phyloP scores from a whole-genome alignment of 2,113 vertebrate species.

The Bubo blakistoni region DNA sequence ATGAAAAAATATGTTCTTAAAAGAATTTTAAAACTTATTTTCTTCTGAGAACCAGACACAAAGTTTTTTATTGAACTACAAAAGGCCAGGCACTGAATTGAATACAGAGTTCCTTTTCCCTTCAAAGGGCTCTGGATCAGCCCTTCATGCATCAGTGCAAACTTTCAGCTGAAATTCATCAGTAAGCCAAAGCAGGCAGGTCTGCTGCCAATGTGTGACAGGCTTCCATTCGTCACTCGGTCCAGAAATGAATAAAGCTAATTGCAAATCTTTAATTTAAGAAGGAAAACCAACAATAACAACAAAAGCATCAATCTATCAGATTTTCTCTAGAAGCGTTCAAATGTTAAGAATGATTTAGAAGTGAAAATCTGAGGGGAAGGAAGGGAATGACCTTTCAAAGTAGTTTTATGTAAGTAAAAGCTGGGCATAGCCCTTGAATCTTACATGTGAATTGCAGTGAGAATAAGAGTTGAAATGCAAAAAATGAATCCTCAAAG shows the following conservation, averaged over 20 bases:
- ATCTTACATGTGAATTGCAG: not conserved
- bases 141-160: not conserved
- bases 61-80: not conserved
- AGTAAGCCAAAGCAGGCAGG: not conserved
- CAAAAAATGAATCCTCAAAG: not conserved
- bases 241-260: not conserved
- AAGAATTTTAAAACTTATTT: not conserved
- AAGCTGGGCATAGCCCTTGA: not conserved
- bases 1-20: not conserved
- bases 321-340: not conserved
- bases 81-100: not conserved
- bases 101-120: not conserved
- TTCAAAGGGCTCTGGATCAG: not conserved
- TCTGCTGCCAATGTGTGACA: not conserved
- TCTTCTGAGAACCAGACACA: not conserved
- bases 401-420: not conserved
- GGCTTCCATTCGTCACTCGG: not conserved
- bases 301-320: not conserved
- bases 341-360: not conserved
- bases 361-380: not conserved
- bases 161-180: not conserved
- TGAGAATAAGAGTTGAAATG: not conserved
- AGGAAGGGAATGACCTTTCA: not conserved
- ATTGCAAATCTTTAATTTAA: not conserved
- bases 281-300: not conserved